Percentiles rank a stretch among this genome's conserved stretches.
Evolutionary conservation across 2,113 vertebrate genomes (phyloP).

Genomic region (Leucoraja erinaceus): DNA sequence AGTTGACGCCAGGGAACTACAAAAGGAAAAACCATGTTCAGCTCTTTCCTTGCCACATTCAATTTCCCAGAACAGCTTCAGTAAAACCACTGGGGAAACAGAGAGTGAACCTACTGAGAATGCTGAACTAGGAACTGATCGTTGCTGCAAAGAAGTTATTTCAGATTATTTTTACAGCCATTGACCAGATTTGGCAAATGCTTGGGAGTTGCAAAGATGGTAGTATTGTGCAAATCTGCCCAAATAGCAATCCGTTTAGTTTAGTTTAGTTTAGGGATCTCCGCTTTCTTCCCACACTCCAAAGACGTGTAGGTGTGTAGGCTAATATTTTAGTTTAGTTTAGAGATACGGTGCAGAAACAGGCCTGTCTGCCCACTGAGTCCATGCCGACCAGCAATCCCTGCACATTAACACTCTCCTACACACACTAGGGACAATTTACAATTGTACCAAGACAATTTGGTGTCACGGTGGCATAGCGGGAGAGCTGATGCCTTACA

Average conservation of each 20-base stretch:
- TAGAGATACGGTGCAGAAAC: too few relatives aligned
- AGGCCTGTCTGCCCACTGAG: too few relatives aligned
- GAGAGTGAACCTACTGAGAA: background rate
- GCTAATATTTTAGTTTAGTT: too few relatives aligned
- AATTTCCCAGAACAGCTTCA: slow-evolving; percentile 7
- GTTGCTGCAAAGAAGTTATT: background rate
- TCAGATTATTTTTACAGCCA: background rate
- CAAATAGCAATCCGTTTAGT: background rate
- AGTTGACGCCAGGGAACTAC: background rate
- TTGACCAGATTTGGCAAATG: background rate
- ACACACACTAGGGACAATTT: too few relatives aligned
- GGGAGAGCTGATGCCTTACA: too few relatives aligned
- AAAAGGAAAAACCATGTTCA: background rate
- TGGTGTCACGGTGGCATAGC: too few relatives aligned
- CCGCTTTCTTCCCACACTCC: too few relatives aligned
- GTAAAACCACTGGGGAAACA: background rate
- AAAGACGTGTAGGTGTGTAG: too few relatives aligned
- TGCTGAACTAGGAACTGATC: background rate
- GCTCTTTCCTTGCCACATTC: background rate
- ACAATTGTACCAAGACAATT: too few relatives aligned
- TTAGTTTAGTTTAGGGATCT: too few relatives aligned
- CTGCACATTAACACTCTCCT: too few relatives aligned
- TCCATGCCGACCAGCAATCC: too few relatives aligned
- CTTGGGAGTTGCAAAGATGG: background rate
- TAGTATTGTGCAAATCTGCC: background rate